Conservation (phyloP, 2,797 vertebrate genomes). For the Onychomys leucogaster region DNA sequence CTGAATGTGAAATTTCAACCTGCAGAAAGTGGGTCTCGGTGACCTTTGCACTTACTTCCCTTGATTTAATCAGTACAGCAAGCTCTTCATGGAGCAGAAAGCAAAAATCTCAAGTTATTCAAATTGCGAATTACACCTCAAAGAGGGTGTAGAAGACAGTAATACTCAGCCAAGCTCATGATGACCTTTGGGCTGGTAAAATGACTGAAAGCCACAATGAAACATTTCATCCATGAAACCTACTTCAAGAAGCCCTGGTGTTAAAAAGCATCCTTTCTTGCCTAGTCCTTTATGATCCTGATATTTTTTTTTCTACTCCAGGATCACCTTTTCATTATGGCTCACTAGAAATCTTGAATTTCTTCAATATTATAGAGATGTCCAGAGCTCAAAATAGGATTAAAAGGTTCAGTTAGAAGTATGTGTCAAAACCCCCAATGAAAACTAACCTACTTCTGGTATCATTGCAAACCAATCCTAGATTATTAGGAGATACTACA, state of each 20-base stretch:
- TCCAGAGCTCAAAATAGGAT: neutral
- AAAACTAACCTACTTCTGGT: neutral
- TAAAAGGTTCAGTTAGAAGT: neutral
- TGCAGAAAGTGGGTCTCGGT: neutral
- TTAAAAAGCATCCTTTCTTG: neutral
- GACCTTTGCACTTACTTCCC: neutral
- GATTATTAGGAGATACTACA: neutral
- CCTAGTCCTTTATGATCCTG: neutral
- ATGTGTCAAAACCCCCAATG: neutral
- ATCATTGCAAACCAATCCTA: neutral
- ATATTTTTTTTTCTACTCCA: neutral
- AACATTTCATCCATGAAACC: neutral
- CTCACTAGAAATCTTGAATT: conserved; percentile 18
- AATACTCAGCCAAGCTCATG: neutral
- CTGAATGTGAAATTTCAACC: neutral
- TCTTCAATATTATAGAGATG: neutral
- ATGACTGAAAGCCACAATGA: neutral
- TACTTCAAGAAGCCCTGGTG: neutral
- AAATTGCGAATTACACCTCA: neutral
- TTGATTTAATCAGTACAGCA: neutral
- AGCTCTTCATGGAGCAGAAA: conserved; percentile 35
- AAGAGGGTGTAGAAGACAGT: neutral
- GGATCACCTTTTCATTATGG: neutral
- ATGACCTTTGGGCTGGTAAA: neutral
- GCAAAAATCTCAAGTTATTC: conserved; percentile 27